Percentiles rank a stretch among this genome's conserved stretches.
phyloP scores from a whole-genome alignment of 2,113 vertebrate genomes.

The Alligator mississippiensis region DNA sequence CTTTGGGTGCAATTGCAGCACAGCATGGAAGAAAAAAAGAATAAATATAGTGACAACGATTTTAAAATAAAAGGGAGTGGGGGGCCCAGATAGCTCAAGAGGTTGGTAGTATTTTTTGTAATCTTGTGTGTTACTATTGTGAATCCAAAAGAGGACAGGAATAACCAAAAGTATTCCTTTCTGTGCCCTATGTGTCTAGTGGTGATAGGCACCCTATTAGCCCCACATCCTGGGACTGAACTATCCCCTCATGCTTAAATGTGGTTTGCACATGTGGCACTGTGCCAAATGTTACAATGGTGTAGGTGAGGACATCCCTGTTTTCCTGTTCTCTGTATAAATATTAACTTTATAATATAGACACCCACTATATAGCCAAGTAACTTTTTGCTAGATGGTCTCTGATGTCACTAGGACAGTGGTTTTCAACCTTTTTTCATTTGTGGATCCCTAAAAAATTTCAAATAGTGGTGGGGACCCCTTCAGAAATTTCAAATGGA shows the following conservation, averaged over 20 bases:
- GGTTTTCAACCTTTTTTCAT: background rate
- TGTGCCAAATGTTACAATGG: background rate
- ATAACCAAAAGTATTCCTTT: background rate
- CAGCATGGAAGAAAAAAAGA: background rate
- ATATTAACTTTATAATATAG: background rate
- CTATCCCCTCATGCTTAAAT: background rate
- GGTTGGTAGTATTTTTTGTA: background rate
- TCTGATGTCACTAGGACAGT: background rate
- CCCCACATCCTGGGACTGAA: background rate
- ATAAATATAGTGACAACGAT: too few relatives aligned
- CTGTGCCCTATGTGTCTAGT: rapidly evolving
- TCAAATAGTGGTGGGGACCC: too few relatives aligned
- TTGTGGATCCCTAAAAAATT: too few relatives aligned
- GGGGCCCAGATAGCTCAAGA: background rate
- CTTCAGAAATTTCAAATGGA: too few relatives aligned
- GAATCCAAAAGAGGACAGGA: background rate
- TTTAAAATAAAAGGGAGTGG: background rate
- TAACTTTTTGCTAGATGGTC: background rate
- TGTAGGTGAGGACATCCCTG: background rate
- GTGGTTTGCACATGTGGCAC: background rate
- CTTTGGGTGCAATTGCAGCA: background rate
- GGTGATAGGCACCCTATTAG: background rate
- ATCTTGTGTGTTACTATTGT: background rate
- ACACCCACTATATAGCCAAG: background rate
- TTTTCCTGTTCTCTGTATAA: background rate